Evolutionary conservation across 2,888 invertebrate genomes (phyloP).

Genomic region (Phorcus lineatus): DNA sequence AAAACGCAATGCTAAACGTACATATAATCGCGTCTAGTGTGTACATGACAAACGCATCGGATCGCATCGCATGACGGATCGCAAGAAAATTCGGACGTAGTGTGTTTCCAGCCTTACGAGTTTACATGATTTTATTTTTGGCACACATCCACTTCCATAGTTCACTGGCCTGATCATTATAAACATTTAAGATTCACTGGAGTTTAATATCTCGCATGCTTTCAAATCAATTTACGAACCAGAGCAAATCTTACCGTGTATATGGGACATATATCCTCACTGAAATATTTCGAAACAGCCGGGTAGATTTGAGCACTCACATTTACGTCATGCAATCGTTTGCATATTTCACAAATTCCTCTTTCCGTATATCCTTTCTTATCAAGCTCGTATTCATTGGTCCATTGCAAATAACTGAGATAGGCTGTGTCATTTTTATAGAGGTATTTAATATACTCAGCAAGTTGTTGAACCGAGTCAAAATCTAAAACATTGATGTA

Average conservation of each 20-base stretch:
- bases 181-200: too few relatives aligned
- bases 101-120: too few relatives aligned
- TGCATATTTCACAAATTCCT: slow-evolving; percentile 27
- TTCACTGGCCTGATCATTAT: too few relatives aligned
- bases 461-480: slow-evolving; percentile 19
- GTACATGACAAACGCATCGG: too few relatives aligned
- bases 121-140: too few relatives aligned
- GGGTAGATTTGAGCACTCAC: slow-evolving; percentile 36
- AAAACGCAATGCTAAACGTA: too few relatives aligned
- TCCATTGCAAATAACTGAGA: slow-evolving; percentile 32
- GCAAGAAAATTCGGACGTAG: too few relatives aligned
- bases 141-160: too few relatives aligned
- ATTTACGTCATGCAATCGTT: slow-evolving; percentile 12
- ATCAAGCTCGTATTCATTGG: not conserved
- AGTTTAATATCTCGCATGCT: too few relatives aligned
- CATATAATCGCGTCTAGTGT: too few relatives aligned
- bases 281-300: slow-evolving; percentile 36
- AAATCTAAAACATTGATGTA: slow-evolving; percentile 33
- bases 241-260: not conserved
- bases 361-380: not conserved
- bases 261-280: slow-evolving; percentile 38
- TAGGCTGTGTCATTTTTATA: slow-evolving; percentile 23
- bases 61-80: too few relatives aligned
- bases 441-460: slow-evolving; percentile 10
- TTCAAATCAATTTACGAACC: too few relatives aligned